Conservation (phyloP, 1,140 invertebrate species). For the Cotesia chilonis region DNA sequence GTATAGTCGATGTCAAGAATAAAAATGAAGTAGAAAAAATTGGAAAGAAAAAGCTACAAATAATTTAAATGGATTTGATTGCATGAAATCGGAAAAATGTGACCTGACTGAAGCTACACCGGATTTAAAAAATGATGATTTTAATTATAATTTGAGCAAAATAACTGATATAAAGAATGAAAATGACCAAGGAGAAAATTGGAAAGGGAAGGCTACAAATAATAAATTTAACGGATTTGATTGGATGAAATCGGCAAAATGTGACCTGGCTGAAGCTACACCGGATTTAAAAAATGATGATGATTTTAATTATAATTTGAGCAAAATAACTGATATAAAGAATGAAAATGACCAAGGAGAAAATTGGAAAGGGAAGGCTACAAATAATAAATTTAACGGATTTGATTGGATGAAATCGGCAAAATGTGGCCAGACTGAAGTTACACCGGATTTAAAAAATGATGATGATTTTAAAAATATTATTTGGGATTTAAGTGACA, state of each 20-base stretch:
- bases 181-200: too few relatives aligned
- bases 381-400: background rate
- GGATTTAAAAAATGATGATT: too few relatives aligned
- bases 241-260: background rate
- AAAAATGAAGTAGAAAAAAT: background rate
- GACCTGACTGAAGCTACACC: too few relatives aligned
- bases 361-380: slow-evolving; percentile 2
- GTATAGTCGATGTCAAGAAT: background rate
- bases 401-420: background rate
- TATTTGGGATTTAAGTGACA: too few relatives aligned
- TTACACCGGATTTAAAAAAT: background rate
- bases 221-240: background rate
- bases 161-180: too few relatives aligned
- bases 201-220: background rate
- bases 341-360: background rate
- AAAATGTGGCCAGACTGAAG: background rate
- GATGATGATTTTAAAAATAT: too few relatives aligned
- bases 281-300: background rate
- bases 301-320: background rate
- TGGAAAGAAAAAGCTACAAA: background rate
- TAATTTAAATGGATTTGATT: too few relatives aligned
- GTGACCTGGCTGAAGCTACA: background rate
- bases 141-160: too few relatives aligned
- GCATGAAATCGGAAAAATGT: too few relatives aligned
- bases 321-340: slow-evolving; percentile 6